Base-by-base conservation (phyloP, 2,797 vertebrate genomes). In the Echeneis naucrates region DNA sequence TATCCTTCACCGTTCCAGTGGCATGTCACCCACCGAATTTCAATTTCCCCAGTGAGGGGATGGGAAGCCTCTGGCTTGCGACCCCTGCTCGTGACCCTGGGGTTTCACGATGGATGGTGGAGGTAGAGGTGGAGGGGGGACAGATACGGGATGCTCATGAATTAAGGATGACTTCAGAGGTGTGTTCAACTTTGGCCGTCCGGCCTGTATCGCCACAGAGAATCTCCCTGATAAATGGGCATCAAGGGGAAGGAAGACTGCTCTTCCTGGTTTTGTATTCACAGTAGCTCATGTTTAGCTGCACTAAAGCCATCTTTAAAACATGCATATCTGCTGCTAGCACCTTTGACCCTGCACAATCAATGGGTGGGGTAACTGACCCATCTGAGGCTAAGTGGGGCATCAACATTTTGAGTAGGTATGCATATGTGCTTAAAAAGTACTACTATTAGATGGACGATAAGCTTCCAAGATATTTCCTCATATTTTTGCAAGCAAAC, bases 91-190 rank as follows among this genome's bases (percentile, higher is more conserved):
- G 42, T 81, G 87, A 87, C 88, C 88, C 87, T 85, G 90, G 86
- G 85, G 70, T 77, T 74, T 85, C 54, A 71, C 78, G 82, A 83
- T 83, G 81, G 88, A 88, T 80, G 50, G 78, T 67, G 82, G 51
- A 65, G 78, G 78, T 67, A 82, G 51, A 65, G 78, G 83, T 21
- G 72, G 73, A 57, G 75, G 73, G 70, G 82, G 79, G 71, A 75
- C 84, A 87, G 86, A 86, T 86, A 86, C 21, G 63, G 59, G 85
- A 80, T 74, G 84, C 89, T 92, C 88, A 92, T 91, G 91, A 93
- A 93, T 93, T 91, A 91, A 60, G 84, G 83, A 93, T 90, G 88
- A 91, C 84, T 93, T 89, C 87, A 88, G 80, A 68, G 11, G 81
- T 84, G 88, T 83, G 44, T 78, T 91, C 88, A 91, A 88, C 88